Evolutionary conservation across 2,113 vertebrate species (phyloP), one percentile per base, ranked within the genome.

Genomic region (Thalassoma bifasciatum): DNA sequence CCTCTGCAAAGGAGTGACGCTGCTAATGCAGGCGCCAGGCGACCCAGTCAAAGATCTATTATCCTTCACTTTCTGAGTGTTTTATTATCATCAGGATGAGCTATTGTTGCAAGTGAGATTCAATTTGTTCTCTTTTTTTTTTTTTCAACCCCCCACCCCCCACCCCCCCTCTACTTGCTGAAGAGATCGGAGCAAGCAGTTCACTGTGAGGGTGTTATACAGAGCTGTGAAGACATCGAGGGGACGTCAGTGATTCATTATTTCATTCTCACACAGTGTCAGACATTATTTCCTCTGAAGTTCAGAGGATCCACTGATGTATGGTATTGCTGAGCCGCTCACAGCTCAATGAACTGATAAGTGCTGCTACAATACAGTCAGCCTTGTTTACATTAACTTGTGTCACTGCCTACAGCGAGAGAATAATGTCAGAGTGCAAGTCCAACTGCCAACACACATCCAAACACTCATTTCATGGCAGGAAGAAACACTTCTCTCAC

Each of bases 221-320:
- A 67, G 60, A 60, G 76, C 36, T 67, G 75, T 79, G 68, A 72
- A 78, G 62, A 82, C 77, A 72, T 71, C 59, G 70, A 66, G 58
- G 74, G 44, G 68, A 60, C 37, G 37, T 60, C 67, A n/a, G 59
- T 72, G 82, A 83, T 70, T 90, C 80, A 82, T 75, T 77, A 65
- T 81, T 82, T 78, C 23, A 75, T 84, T 82, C 86, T 74, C 37
- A 78, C 14, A 14, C 23, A 50, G 66, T 1, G 19, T 66, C 61
- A 72, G 65, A 63, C 76, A 54, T 86, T 75, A 83, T 66, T 88
- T 85, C 37, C 72, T 81, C 85, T 84, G 83, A 88, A 67, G 77
- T 85, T 77, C 52, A 62, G 76, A 62, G 37, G 74, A 75, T 56
- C 37, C 58, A 67, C 59, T 80, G 86, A 82, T 75, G 69, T 75